These are phyloP conservation scores for Dendrocincla tyrannina DNA, from an alignment of 2,797 vertebrate species.

Conservation along the genomic window DNA sequence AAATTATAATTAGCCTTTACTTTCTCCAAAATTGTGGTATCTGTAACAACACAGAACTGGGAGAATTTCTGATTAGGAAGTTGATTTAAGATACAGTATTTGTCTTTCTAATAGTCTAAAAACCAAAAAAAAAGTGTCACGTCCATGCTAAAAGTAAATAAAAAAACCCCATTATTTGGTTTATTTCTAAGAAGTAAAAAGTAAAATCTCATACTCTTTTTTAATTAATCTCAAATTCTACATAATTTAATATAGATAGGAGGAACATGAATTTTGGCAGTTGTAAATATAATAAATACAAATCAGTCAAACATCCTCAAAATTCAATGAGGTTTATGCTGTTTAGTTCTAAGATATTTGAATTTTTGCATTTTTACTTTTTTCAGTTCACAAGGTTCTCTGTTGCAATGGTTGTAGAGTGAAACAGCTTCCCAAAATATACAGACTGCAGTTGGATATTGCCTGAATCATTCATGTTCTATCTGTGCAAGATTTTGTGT, in stretches of 20 bases:
- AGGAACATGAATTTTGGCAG: neutral
- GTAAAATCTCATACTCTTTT: neutral
- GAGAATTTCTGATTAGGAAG: neutral
- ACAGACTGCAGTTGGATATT: neutral
- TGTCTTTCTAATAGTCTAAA: neutral
- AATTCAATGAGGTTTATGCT: neutral
- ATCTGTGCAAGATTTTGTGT: neutral
- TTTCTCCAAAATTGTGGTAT: neutral
- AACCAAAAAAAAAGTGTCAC: neutral
- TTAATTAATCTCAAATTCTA: neutral
- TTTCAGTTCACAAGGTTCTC: neutral
- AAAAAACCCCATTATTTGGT: rapidly evolving
- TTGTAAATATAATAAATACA: neutral
- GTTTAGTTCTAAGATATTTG: neutral
- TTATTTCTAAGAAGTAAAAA: neutral
- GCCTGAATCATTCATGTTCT: neutral
- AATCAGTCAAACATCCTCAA: neutral
- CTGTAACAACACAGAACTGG: neutral
- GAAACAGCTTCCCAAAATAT: neutral
- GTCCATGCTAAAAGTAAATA: neutral
- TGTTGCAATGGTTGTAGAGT: neutral
- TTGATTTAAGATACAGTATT: neutral
- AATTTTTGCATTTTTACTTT: neutral
- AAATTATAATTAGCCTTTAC: neutral
- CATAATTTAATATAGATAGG: neutral